Percentiles rank a stretch among this genome's conserved stretches.
These are phyloP conservation scores for Myopa tessellatipennis DNA, from an alignment of 2,888 invertebrate genomes.

Conservation along the genomic window DNA sequence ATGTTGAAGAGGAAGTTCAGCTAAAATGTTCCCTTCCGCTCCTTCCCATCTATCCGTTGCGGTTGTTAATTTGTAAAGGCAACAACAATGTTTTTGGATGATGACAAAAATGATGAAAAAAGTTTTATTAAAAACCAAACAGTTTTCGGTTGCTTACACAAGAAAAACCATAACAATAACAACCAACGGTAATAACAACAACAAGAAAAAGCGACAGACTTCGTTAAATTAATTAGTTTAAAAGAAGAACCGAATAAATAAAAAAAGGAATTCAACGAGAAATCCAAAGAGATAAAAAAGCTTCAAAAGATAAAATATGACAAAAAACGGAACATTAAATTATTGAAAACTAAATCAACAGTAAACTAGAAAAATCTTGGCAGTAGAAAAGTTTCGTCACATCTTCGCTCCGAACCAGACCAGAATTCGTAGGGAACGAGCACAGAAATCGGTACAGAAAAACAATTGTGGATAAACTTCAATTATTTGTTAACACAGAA, in stretches of 20 bases:
- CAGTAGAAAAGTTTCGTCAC: constrained; percentile 30
- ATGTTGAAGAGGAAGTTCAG: constrained; percentile 12
- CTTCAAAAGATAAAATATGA: constrained; percentile 5
- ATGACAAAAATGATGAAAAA: constrained; percentile 63
- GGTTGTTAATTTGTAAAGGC: constrained; percentile 47
- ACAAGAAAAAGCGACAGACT: constrained; percentile 31
- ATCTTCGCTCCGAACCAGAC: constrained; percentile 19
- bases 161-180: constrained; percentile 15
- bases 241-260: constrained; percentile 37
- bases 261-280: constrained; percentile 9
- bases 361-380: no score
- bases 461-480: background rate
- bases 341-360: background rate
- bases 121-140: constrained; percentile 51
- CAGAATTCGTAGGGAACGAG: background rate
- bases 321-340: background rate
- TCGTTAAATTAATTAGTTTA: constrained; percentile 47
- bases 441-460: constrained; percentile 6
- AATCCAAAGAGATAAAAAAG: background rate
- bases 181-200: constrained; percentile 5
- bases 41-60: background rate
- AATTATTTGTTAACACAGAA: background rate
- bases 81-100: constrained; percentile 37
- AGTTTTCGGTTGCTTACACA: constrained; percentile 18
- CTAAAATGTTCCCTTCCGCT: constrained; percentile 16